Base-by-base conservation (phyloP, 37 sponge, comb jelly and placozoan genomes). In the Beroe ovata region DNA sequence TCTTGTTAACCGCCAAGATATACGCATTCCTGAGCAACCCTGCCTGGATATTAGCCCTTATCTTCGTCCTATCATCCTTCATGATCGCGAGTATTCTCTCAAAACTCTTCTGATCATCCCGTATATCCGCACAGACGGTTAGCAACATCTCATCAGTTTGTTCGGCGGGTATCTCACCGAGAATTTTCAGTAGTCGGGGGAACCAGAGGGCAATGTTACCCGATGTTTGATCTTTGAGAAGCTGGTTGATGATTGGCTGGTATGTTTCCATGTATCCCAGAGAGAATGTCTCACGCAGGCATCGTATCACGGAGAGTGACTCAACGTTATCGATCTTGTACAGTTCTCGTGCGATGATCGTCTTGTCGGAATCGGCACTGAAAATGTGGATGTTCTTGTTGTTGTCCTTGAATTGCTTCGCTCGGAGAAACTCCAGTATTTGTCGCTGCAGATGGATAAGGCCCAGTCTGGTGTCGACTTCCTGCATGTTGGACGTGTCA, bases 371-470 rank as follows among this genome's bases (percentile, higher is more conserved):
- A 28, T 42, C 41, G 33, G 84, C 38, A 29, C 84, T 77, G 54
- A 77, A 77, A 16, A 77, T 42, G 84, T 77, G 84, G 84, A 77
- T 77, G 54, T 77, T 77, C 38, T 77, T 77, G 54, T 77, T 77
- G 84, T 77, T 77, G 54, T 77, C 84, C 25, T 42, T 77, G 47
- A 77, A 21, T 29, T 77, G 84, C 28, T 42, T 42, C 4, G 22
- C 18, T 8, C 41, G 39, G 28, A 77, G 84, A 19, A 77, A 42
- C 54, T 77, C 84, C 54, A 77, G n/a, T 1, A 77, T 77, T 41
- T 77, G 84, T 16, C 84, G 84, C 25, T 77, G 84, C 0, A 77
- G 84, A 40, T 77, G 84, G n/a, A 77, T 42, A 54, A 42, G 84
- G 21, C 54, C 23, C 38, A 77, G 26, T 39, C 84, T 22, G 21